phyloP scores from a whole-genome alignment of 2,888 invertebrate species.

The Barypeithes pellucidus region DNA sequence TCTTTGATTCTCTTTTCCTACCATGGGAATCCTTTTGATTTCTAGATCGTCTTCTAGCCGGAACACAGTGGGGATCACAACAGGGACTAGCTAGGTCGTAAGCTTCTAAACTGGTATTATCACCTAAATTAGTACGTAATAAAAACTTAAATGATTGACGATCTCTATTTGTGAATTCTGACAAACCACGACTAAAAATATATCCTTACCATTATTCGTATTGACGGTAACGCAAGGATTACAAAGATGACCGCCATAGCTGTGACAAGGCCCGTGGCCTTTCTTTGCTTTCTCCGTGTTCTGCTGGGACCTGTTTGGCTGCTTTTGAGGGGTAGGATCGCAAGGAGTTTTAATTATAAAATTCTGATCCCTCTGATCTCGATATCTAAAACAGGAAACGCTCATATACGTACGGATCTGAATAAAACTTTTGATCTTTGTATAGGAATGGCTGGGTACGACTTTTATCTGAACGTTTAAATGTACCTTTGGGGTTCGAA shows the following conservation, averaged over 20 bases:
- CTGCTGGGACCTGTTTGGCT: conserved; percentile 40
- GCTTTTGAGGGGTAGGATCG: conserved; percentile 65
- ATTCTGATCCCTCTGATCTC: conserved; percentile 73
- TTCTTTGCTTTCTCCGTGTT: conserved; percentile 61
- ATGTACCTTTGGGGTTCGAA: conserved; percentile 74
- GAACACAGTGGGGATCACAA: conserved; percentile 90
- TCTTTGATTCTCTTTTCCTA: conserved; percentile 70
- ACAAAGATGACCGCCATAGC: conserved; percentile 76
- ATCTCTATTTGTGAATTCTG: not conserved
- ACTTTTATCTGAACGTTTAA: not conserved
- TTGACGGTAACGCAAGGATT: conserved; percentile 75
- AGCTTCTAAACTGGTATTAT: conserved; percentile 87
- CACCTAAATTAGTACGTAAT: conserved; percentile 66
- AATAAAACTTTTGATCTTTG: no score
- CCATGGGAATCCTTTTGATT: conserved; percentile 77
- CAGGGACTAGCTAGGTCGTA: conserved; percentile 91
- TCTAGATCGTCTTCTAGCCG: conserved; percentile 72
- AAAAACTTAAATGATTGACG: no score
- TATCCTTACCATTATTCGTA: conserved; percentile 65
- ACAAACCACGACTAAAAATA: not conserved
- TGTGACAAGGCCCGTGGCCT: conserved; percentile 63
- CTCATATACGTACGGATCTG: not conserved
- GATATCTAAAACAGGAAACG: conserved; percentile 22
- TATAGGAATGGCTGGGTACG: no score
- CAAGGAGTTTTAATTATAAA: conserved; percentile 78